Conservation (phyloP, 37 sponge, comb jelly and placozoan genomes). For the Ephydatia muelleri region DNA sequence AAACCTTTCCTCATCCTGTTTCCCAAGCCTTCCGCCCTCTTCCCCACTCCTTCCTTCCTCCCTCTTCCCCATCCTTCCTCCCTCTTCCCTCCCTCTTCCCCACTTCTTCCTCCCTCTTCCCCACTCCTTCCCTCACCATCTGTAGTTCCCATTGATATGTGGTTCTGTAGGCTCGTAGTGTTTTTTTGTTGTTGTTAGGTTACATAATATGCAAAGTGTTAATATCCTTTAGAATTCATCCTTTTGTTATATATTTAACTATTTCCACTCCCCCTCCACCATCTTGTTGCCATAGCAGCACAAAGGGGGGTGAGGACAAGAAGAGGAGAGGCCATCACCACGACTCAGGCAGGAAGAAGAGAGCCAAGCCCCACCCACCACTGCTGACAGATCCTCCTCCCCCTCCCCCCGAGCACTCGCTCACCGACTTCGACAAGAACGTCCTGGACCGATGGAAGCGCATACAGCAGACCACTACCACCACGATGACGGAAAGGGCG, state of each 20-base stretch:
- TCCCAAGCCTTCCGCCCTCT: too few relatives aligned
- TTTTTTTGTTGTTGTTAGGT: too few relatives aligned
- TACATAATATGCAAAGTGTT: too few relatives aligned
- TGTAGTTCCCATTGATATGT: too few relatives aligned
- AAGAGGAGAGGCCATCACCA: constrained; percentile 6
- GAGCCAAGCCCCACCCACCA: background rate
- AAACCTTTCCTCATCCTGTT: too few relatives aligned
- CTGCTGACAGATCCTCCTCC: background rate
- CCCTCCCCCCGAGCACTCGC: background rate
- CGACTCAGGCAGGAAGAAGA: constrained; percentile 17
- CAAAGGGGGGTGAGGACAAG: constrained; percentile 23
- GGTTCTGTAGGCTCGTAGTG: too few relatives aligned
- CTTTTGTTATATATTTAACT: background rate
- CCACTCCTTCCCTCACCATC: too few relatives aligned
- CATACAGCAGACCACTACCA: constrained; percentile 12
- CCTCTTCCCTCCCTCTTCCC: too few relatives aligned
- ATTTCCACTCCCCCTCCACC: background rate
- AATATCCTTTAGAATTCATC: too few relatives aligned
- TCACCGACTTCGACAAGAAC: constrained; percentile 29
- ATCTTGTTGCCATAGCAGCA: background rate
- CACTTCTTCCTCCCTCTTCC: too few relatives aligned
- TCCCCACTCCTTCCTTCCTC: too few relatives aligned
- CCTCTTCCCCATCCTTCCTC: too few relatives aligned
- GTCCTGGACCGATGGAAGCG: constrained; percentile 53
- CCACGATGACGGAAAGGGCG: background rate